These are phyloP conservation scores for Rousettus madagascariensis DNA, from an alignment of 2,797 vertebrate genomes.

Conservation along the genomic window DNA sequence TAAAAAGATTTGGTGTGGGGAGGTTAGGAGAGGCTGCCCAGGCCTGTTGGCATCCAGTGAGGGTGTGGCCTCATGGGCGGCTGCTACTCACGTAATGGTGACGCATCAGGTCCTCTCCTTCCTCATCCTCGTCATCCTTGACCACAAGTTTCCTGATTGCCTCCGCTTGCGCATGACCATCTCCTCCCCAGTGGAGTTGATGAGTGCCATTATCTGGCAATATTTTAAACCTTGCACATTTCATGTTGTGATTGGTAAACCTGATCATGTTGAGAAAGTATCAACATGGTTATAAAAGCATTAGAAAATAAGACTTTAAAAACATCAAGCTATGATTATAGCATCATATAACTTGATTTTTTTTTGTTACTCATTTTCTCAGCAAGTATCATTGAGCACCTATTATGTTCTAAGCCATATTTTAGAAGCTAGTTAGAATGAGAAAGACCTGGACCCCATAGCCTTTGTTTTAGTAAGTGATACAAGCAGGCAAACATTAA, in stretches of 20 bases:
- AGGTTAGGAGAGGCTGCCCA: slow-evolving; percentile 46
- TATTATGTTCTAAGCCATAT: background rate
- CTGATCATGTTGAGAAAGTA: background rate
- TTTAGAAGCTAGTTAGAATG: background rate
- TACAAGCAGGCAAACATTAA: background rate
- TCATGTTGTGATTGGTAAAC: background rate
- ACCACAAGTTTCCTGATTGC: slow-evolving; percentile 89
- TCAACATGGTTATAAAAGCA: background rate
- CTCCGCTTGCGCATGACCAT: slow-evolving; percentile 96
- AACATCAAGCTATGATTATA: background rate
- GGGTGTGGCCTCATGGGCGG: slow-evolving; percentile 35
- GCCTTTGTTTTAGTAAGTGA: background rate
- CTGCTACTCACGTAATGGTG: slow-evolving; percentile 84
- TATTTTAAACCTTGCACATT: background rate
- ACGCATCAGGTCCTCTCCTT: slow-evolving; percentile 76
- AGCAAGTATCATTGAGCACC: background rate
- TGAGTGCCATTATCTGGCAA: too few relatives aligned
- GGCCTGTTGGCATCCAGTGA: slow-evolving; percentile 16
- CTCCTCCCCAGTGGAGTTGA: slow-evolving; percentile 84
- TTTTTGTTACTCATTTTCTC: background rate
- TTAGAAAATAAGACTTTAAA: background rate
- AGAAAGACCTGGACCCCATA: background rate
- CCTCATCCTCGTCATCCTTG: slow-evolving; percentile 91
- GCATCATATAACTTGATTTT: background rate
- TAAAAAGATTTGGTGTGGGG: slow-evolving; percentile 65